These are phyloP conservation scores for Tenualosa thibaudeaui DNA, from an alignment of 2,797 vertebrate genomes.

Conservation along the genomic window DNA sequence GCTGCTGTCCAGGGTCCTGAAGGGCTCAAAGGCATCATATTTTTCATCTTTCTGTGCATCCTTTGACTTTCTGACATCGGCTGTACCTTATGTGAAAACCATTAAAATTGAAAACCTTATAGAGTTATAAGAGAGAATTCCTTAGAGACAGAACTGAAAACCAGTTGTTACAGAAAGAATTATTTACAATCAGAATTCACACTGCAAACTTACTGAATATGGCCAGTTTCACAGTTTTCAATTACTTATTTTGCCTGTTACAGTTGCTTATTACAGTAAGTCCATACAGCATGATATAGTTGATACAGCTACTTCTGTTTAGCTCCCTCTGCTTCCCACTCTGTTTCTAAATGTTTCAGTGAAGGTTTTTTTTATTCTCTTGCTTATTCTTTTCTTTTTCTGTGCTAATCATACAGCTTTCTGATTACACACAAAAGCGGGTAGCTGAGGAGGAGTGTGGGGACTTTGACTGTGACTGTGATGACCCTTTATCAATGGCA, in stretches of 20 bases:
- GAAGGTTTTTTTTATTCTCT: not conserved
- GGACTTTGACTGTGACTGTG: conserved; percentile 58
- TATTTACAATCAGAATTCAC: not conserved
- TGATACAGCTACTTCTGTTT: not conserved
- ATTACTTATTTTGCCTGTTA: not conserved
- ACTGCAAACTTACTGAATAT: not conserved
- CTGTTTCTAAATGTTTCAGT: conserved; percentile 15
- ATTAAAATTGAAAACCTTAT: not conserved
- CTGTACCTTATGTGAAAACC: not conserved
- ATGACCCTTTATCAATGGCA: conserved; percentile 74
- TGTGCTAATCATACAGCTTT: conserved; percentile 40
- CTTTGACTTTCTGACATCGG: not conserved
- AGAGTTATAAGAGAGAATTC: too few species aligned
- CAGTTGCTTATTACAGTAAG: not conserved
- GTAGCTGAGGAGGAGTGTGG: conserved; percentile 56
- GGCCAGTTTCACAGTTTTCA: too few species aligned
- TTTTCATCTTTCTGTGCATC: not conserved
- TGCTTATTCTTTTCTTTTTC: conserved; percentile 27
- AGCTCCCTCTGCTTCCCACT: not conserved
- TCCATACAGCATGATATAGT: not conserved
- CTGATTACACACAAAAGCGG: conserved; percentile 33
- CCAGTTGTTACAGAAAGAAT: not conserved
- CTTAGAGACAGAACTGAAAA: not conserved
- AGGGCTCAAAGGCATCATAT: not conserved
- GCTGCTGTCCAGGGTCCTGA: not conserved